Percentiles rank a stretch among this genome's conserved stretches.
These are phyloP conservation scores for Hermodice carunculata DNA, from an alignment of 2,888 invertebrate genomes.

Conservation along the genomic window DNA sequence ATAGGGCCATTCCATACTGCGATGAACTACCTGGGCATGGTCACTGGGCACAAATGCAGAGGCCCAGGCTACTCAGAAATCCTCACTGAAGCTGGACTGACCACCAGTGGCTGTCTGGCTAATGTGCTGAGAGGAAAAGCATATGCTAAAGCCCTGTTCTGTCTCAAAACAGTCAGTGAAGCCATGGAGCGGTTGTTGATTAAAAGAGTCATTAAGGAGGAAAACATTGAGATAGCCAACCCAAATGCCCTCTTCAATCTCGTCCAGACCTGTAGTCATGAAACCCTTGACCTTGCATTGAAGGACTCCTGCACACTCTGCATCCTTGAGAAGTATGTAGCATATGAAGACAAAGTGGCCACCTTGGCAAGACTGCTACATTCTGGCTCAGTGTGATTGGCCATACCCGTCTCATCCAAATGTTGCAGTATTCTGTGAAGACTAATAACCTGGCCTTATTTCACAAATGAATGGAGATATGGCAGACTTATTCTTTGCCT, in stretches of 20 bases:
- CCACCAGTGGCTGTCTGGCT: background rate
- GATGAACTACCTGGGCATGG: constrained; percentile 29
- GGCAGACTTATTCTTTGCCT: constrained; percentile 21
- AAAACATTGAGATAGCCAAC: background rate
- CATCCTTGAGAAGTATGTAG: constrained; percentile 7
- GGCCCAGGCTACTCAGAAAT: constrained; percentile 11
- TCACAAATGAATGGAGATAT: constrained; percentile 19
- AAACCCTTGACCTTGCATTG: background rate
- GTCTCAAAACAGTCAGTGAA: background rate
- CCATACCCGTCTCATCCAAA: constrained; percentile 9
- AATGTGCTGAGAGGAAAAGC: background rate
- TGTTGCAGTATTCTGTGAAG: constrained; percentile 14
- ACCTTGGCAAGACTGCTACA: constrained; percentile 17
- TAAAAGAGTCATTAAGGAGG: background rate
- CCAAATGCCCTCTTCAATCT: constrained; percentile 3
- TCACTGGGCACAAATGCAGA: constrained; percentile 19
- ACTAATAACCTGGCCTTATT: constrained; percentile 17
- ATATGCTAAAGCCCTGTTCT: background rate
- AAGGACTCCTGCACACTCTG: background rate
- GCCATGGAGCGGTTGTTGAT: constrained; percentile 1
- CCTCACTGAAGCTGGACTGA: background rate
- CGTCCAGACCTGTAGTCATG: constrained; percentile 3
- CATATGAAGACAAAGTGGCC: constrained; percentile 12
- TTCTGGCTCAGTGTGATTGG: constrained; percentile 15
- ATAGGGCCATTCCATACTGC: constrained; percentile 22